Evolutionary conservation across 2,797 vertebrate genomes (phyloP), one percentile per base, ranked within the genome.

Genomic region (Lindbergichthys nudifrons): DNA sequence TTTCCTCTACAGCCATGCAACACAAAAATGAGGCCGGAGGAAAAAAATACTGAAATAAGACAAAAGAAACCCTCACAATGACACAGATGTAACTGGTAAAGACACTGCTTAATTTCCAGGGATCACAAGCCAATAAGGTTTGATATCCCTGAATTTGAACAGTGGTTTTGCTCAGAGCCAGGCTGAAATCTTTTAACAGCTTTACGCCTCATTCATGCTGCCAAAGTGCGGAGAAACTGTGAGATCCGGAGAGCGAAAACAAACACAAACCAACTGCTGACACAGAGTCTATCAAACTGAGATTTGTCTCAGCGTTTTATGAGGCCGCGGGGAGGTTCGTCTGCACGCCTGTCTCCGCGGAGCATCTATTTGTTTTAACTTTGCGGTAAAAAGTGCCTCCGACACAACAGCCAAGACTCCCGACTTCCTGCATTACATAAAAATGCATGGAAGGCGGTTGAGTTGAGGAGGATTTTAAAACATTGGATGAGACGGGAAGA

Each of bases 301-400:
- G 64, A 85, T 88, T 79, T 75, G 78, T 67, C 83, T 76, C 63
- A 9, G 73, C 10, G 26, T 81, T 90, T 88, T 79, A 83, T 14
- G 82, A 73, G 82, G 18, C 76, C 65, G 47, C 72, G 36, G 75
- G 79, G 80, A 87, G 65, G 84, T 81, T 83, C 21, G 80, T 81
- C 80, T 75, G 85, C 70, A 72, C 48, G 56, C 70, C 86, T 56
- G 32, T 73, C 79, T 86, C 68, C 63, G 56, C 0, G 58, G 66
- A 75, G 75, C 41, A 73, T 75, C 75, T 65, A 80, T 87, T 90
- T 91, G 90, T 92, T 88, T 9, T 86, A 80, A 80, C 70, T 87
- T 65, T 82, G 88, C 2, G 88, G 91, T 42, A 32, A 74, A 73
- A 82, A 50, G 21, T 73, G 73, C 60, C 81, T 87, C 85, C 4